Base-by-base conservation (phyloP, 2,797 vertebrate genomes). In the Megalops cyprinoides region DNA sequence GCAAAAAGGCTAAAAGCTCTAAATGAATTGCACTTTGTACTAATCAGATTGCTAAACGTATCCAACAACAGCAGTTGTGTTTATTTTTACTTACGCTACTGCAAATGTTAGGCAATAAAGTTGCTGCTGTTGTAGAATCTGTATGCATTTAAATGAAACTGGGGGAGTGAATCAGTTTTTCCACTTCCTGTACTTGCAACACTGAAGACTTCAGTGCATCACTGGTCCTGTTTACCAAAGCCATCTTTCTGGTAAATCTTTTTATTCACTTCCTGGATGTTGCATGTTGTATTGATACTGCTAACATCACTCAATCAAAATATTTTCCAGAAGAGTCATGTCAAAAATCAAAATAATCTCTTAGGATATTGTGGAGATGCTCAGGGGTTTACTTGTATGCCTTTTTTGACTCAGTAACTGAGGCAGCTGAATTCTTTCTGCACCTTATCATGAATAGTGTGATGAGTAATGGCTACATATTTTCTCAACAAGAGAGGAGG, bases 401-500 rank as follows among this genome's bases (percentile, higher is more conserved):
- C n/a, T n/a, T n/a, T n/a, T n/a, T n/a, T n/a, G n/a, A n/a, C n/a
- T n/a, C n/a, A n/a, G n/a, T n/a, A n/a, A n/a, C 31, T 25, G 31
- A 51, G 34, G 39, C 6, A 20, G 60, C 74, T 62, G 60, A 53
- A 56, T 79, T 67, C 39, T 46, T 62, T 84, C 65, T 85, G 86
- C 85, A 81, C 79, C 88, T 79, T 87, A 85, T 80, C 34, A 4
- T 90, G 86, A 87, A 77, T 87, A 69, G 77, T 69, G 77, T 74
- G 84, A 79, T 85, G 87, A 88, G 82, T 78, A 86, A 77, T 80
- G 82, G 80, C 82, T 46, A 23, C 74, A 39, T 79, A 87, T 86
- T 88, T 79, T 34, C 37, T 87, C 83, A 85, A 88, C 82, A 83
- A 84, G 73, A 76, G 83, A 90, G 87, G 89, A 79, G 86, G 87